phyloP scores from a whole-genome alignment of 2,113 vertebrate species.

The Scopus umbretta region DNA sequence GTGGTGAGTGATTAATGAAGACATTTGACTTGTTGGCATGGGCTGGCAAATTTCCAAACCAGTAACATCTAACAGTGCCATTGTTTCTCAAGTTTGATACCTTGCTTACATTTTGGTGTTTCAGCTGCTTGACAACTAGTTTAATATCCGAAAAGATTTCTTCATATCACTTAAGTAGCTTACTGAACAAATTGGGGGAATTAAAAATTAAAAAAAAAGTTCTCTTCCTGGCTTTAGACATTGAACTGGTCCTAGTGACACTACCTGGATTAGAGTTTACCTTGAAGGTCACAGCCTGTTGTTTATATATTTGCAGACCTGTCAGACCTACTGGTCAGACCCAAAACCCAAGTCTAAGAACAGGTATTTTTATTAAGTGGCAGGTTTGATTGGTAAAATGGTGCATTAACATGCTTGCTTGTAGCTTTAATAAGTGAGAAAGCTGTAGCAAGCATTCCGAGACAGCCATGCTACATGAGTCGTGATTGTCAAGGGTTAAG shows the following conservation, averaged over 20 bases:
- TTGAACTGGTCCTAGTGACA: neutral
- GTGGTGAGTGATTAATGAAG: neutral
- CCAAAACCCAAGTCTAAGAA: neutral
- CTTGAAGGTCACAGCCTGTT: neutral
- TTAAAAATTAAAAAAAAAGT: neutral
- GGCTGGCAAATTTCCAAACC: neutral
- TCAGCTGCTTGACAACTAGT: neutral
- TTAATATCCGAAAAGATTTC: neutral
- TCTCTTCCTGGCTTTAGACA: neutral
- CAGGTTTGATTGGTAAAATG: neutral
- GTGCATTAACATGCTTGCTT: neutral
- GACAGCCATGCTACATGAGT: neutral
- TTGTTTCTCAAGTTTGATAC: neutral
- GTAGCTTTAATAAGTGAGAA: neutral
- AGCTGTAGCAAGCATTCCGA: neutral
- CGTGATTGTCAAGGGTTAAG: neutral
- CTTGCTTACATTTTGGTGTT: neutral
- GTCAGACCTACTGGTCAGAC: neutral
- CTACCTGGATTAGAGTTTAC: neutral
- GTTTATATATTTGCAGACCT: neutral
- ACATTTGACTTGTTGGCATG: neutral
- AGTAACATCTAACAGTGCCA: neutral
- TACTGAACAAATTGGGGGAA: neutral
- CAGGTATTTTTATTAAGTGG: neutral
- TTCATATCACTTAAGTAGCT: neutral